These are phyloP conservation scores for Limnodromus scolopaceus DNA, from an alignment of 2,797 vertebrate species.

Conservation along the genomic window DNA sequence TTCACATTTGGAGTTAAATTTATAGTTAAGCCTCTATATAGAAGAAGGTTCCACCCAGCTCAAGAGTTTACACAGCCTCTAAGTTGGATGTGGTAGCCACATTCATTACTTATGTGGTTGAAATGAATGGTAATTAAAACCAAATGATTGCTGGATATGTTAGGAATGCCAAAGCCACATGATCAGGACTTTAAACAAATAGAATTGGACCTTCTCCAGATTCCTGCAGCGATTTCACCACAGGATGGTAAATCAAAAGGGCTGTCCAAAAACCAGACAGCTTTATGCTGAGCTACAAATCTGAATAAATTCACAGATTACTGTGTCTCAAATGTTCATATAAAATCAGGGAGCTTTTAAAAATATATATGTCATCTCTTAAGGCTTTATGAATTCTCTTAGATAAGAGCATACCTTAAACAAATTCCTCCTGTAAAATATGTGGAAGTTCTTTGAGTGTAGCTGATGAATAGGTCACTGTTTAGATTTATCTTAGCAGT, in stretches of 20 bases:
- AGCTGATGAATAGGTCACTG: neutral
- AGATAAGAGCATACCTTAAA: slow-evolving; percentile 51
- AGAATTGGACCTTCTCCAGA: slow-evolving; percentile 70
- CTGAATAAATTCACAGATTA: slow-evolving; percentile 49
- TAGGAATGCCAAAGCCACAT: slow-evolving; percentile 66
- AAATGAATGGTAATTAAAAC: slow-evolving; percentile 76
- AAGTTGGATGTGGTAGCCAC: slow-evolving; percentile 28
- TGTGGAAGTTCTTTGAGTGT: neutral
- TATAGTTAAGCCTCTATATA: slow-evolving; percentile 42
- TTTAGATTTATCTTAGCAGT: neutral
- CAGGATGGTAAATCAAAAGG: slow-evolving; percentile 69
- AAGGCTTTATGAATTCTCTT: neutral
- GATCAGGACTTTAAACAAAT: slow-evolving; percentile 70
- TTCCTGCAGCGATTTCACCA: slow-evolving; percentile 57
- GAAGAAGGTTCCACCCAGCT: slow-evolving; percentile 29
- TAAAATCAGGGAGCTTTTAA: slow-evolving; percentile 31
- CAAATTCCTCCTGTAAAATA: slow-evolving; percentile 33
- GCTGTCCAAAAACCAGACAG: slow-evolving; percentile 57
- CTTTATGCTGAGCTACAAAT: slow-evolving; percentile 39
- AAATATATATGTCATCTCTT: slow-evolving; percentile 32
- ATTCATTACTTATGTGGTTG: slow-evolving; percentile 51
- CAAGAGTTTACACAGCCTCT: slow-evolving; percentile 29
- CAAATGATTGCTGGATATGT: slow-evolving; percentile 59
- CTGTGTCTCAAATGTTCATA: neutral
- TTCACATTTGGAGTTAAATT: slow-evolving; percentile 35